phyloP scores from a whole-genome alignment of 2,888 invertebrate species.

The Calameuta idolon region DNA sequence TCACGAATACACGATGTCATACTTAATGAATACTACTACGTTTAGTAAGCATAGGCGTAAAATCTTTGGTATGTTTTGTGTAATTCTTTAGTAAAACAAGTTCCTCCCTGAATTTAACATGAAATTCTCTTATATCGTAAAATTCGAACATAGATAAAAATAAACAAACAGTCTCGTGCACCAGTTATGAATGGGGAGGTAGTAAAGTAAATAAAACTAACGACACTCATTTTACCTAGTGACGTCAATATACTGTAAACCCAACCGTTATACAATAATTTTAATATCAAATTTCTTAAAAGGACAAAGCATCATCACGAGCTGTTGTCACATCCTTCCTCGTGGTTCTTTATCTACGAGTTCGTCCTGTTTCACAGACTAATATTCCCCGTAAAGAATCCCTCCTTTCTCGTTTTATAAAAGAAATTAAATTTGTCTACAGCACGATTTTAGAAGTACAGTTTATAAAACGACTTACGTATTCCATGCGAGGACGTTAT shows the following conservation, averaged over 20 bases:
- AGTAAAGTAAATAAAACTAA: slow-evolving; percentile 17
- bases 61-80: neutral
- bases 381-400: slow-evolving; percentile 14
- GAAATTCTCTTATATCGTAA: neutral
- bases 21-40: neutral
- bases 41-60: neutral
- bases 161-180: neutral
- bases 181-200: neutral
- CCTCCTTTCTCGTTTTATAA: slow-evolving; percentile 17
- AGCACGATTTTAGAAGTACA: no score
- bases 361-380: slow-evolving; percentile 38
- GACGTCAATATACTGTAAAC: neutral
- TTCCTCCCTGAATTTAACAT: neutral
- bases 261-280: neutral
- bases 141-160: neutral
- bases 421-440: neutral
- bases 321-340: slow-evolving; percentile 33
- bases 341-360: slow-evolving; percentile 41
- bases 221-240: neutral
- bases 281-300: slow-evolving; percentile 1
- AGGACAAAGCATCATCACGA: slow-evolving; percentile 18
- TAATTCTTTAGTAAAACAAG: neutral
- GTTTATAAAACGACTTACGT: neutral
- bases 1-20: neutral
- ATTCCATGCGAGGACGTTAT: neutral